Conservation (phyloP, 2,888 invertebrate genomes). For the Lithodes maja region DNA sequence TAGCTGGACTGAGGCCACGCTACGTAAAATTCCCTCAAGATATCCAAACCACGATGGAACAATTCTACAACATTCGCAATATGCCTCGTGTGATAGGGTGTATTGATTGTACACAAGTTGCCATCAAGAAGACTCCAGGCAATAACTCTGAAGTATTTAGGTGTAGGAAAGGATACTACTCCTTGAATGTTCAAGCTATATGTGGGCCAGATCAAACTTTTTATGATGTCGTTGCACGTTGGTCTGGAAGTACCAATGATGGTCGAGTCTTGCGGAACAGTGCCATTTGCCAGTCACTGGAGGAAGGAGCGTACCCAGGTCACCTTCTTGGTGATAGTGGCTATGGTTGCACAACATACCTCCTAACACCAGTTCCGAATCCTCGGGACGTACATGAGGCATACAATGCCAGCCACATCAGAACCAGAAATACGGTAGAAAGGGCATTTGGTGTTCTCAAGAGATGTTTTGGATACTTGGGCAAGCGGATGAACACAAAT, state of each 20-base stretch:
- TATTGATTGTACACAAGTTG: conserved; percentile 20
- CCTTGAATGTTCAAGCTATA: conserved; percentile 19
- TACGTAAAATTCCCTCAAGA: conserved; percentile 11
- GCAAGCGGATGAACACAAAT: too few relatives aligned
- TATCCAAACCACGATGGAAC: not conserved
- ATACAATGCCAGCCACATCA: conserved; percentile 2
- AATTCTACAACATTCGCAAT: conserved; percentile 5
- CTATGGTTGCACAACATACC: not conserved
- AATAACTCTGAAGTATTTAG: conserved; percentile 7
- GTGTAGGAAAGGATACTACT: conserved; percentile 20
- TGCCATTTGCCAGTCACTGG: not conserved
- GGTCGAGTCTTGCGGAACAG: not conserved
- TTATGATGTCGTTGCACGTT: conserved; percentile 1
- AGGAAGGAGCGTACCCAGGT: not conserved
- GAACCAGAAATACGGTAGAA: conserved; percentile 31
- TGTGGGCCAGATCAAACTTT: conserved; percentile 26
- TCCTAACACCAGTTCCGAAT: conserved; percentile 19
- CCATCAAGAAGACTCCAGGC: not conserved
- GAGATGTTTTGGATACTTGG: not conserved
- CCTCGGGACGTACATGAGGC: not conserved
- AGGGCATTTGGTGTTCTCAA: conserved; percentile 33
- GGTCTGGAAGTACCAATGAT: conserved; percentile 30
- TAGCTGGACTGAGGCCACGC: conserved; percentile 1
- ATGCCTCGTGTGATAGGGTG: conserved; percentile 37
- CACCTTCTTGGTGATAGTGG: conserved; percentile 28